Base-by-base conservation (phyloP, 2,113 vertebrate genomes). In the Nothobranchius kuhntae region DNA sequence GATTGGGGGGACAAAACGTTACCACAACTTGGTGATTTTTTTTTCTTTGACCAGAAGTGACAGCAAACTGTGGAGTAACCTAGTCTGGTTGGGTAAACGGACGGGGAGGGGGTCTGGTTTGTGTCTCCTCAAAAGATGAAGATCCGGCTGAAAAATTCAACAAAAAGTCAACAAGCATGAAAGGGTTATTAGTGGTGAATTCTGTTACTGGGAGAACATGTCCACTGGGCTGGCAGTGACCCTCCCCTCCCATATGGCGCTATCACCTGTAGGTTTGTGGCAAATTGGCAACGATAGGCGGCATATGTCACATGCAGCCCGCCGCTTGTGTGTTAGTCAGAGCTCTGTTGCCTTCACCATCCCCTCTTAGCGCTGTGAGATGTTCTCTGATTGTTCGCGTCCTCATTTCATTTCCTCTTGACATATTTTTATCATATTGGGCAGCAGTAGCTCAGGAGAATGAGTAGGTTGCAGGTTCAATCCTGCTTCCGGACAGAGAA, bases 201-300 rank as follows among this genome's bases (percentile, higher is more conserved):
- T 60, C 48, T 66, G 61, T 53, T 40, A 12, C 64, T 12, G n/a
- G 61, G 62, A 64, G 77, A 38, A 61, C 65, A 75, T 75, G 78
- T 56, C 77, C 77, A 75, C 78, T 61, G 57, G 68, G 81, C 80
- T 89, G 87, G 88, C 88, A 77, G 13, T 65, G 83, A 71, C 73
- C 71, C 57, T 84, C 59, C 66, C 81, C 77, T 78, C 88, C 82
- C 93, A 92, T 92, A 91, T 91, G 92, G 89, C 68, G 87, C 68
- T 78, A 57, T 92, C 91, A 92, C 92, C 92, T 92, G 89, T 87
- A 85, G 82, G 75, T 87, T 89, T 83, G 85, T 60, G 15, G 82
- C 65, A 85, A 86, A 85, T 76, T 92, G 91, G 90, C 91, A 89
- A 60, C 35, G 46, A 74, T 64, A 52, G 56, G 13, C 65, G 83